phyloP scores from a whole-genome alignment of 2,888 invertebrate species.

The Ectobius pallidus region DNA sequence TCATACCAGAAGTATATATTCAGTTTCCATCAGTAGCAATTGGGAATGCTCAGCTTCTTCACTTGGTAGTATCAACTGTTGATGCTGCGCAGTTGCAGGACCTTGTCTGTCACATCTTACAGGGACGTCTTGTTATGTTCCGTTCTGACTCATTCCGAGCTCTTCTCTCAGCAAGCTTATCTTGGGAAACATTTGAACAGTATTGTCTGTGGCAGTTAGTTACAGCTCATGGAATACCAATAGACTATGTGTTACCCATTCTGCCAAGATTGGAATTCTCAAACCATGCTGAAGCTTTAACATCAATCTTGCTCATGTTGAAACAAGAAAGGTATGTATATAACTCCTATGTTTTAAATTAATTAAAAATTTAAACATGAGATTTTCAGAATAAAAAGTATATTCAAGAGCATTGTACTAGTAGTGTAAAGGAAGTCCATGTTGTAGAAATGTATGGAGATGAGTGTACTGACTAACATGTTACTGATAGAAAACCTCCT shows the following conservation, averaged over 20 bases:
- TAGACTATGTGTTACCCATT: conserved; percentile 85
- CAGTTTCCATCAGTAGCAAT: conserved; percentile 87
- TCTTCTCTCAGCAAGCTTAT: conserved; percentile 80
- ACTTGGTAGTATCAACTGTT: conserved; percentile 87
- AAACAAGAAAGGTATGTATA: conserved; percentile 79
- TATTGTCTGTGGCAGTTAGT: conserved; percentile 96
- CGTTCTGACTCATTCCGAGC: conserved; percentile 69
- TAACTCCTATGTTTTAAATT: too few species aligned
- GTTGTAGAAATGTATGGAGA: too few species aligned
- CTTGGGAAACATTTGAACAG: conserved; percentile 98
- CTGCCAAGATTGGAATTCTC: conserved; percentile 80
- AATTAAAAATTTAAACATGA: too few species aligned
- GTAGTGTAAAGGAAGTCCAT: too few species aligned
- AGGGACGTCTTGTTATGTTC: conserved; percentile 70
- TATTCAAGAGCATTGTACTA: too few species aligned
- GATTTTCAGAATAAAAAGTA: too few species aligned
- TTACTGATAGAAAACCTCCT: too few species aligned
- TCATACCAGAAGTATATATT: conserved; percentile 90
- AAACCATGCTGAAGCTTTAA: conserved; percentile 91
- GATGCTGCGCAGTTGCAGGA: conserved; percentile 91
- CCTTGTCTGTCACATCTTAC: conserved; percentile 84
- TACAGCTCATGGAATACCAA: conserved; percentile 90
- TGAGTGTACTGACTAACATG: too few species aligned
- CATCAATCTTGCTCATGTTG: conserved; percentile 86
- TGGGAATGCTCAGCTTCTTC: conserved; percentile 86